These are phyloP conservation scores for Poeciliopsis turrubarensis DNA, from an alignment of 2,113 vertebrate genomes.

Conservation along the genomic window DNA sequence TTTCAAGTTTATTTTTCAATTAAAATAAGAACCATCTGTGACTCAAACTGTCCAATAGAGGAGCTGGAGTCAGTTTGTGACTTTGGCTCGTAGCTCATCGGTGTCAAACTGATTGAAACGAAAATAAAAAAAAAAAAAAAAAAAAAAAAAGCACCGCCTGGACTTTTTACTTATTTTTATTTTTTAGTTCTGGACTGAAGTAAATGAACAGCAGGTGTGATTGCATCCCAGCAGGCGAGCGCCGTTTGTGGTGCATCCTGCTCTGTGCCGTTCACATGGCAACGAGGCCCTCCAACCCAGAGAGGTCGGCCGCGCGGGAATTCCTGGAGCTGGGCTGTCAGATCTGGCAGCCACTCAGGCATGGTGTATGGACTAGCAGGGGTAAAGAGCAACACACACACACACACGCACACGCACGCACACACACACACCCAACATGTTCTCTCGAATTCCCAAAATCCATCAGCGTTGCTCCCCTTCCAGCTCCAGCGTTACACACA, in stretches of 20 bases:
- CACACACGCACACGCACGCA: conserved; percentile 24
- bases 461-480: conserved; percentile 42
- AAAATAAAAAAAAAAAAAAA: not conserved
- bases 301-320: conserved; percentile 59
- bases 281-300: conserved; percentile 69
- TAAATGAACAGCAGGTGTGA: conserved; percentile 51
- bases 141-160: not conserved
- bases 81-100: conserved; percentile 9
- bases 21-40: conserved; percentile 51
- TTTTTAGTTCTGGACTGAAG: conserved; percentile 5
- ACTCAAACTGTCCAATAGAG: conserved; percentile 20
- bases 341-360: conserved; percentile 70
- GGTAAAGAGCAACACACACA: conserved; percentile 39
- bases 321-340: conserved; percentile 73
- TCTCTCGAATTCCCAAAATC: conserved; percentile 63
- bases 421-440: conserved; percentile 13
- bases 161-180: conserved; percentile 5
- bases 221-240: conserved; percentile 20
- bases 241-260: conserved; percentile 24
- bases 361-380: conserved; percentile 30
- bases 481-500: conserved; percentile 38
- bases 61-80: not conserved
- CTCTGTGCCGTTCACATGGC: conserved; percentile 72
- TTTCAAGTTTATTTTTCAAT: conserved; percentile 30
- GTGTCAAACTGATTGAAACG: conserved; percentile 3